phyloP scores from a whole-genome alignment of 2,888 invertebrate species.

The Leucophenga montana region DNA sequence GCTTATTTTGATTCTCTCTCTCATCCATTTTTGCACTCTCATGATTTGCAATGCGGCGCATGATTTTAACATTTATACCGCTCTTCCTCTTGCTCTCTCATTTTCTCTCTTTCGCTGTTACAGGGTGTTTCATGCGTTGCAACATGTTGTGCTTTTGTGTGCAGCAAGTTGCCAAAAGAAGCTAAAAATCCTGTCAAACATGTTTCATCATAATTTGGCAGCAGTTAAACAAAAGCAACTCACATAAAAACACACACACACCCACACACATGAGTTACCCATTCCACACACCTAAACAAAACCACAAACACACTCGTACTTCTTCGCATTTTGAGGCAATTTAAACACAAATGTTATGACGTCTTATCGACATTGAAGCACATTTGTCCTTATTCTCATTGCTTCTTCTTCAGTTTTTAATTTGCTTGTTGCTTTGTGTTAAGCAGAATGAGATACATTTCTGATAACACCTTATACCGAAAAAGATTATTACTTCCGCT shows the following conservation, averaged over 20 bases:
- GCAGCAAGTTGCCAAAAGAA: conserved; percentile 32
- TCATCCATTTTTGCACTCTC: conserved; percentile 11
- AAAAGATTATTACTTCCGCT: background rate
- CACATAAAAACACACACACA: background rate
- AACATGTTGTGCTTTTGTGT: background rate
- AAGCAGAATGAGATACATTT: background rate
- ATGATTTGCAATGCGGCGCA: conserved; percentile 8
- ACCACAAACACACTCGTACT: background rate
- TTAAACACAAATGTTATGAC: background rate
- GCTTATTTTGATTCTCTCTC: no score
- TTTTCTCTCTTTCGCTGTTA: background rate
- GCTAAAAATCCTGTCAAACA: background rate
- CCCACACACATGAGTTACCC: background rate
- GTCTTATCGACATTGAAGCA: background rate
- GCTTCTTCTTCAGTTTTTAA: background rate
- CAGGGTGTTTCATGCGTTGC: conserved; percentile 31
- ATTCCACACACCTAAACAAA: background rate
- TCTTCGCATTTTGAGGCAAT: background rate
- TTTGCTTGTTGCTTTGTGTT: background rate
- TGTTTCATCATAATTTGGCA: conserved; percentile 2
- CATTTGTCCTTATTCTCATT: background rate
- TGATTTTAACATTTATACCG: background rate
- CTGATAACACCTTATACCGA: no score
- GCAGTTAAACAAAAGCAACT: background rate
- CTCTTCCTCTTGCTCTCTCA: background rate